A percentile compares a stretch with the other conserved stretches of the same genome.
phyloP scores from a whole-genome alignment of 1,140 invertebrate genomes.

The Chironomus striatipennis region DNA sequence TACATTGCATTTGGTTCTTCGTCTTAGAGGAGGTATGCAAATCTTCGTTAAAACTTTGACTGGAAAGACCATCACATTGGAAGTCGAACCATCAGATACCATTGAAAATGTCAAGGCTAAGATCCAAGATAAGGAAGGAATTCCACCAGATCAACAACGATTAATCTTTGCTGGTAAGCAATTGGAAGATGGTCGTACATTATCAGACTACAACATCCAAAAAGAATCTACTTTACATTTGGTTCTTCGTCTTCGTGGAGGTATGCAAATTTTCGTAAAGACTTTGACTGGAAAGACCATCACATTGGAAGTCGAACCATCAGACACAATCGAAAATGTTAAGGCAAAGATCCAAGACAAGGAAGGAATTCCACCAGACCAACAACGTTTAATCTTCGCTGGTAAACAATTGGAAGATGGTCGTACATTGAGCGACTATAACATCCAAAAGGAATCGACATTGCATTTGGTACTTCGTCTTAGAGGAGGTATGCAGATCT shows the following conservation, averaged over 20 bases:
- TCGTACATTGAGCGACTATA: constrained; percentile 52
- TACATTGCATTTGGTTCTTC: constrained; percentile 55
- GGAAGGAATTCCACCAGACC: constrained; percentile 58
- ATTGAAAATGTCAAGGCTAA: constrained; percentile 73
- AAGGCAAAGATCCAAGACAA: constrained; percentile 75
- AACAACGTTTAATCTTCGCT: constrained; percentile 59
- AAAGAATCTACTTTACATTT: constrained; percentile 73
- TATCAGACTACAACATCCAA: constrained; percentile 74
- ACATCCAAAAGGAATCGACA: constrained; percentile 82
- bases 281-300: constrained; percentile 75
- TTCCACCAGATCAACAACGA: constrained; percentile 63
- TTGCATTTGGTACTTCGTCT: constrained; percentile 80
- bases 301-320: constrained; percentile 64
- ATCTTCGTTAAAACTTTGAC: constrained; percentile 64
- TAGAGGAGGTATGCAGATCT: constrained; percentile 80
- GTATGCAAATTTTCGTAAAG: constrained; percentile 74
- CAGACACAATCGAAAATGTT: constrained; percentile 69
- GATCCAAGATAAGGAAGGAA: constrained; percentile 64
- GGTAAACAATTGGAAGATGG: constrained; percentile 68
- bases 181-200: constrained; percentile 69
- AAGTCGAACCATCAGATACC: constrained; percentile 65
- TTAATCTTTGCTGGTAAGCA: constrained; percentile 73
- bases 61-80: constrained; percentile 64
- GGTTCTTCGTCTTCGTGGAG: constrained; percentile 56
- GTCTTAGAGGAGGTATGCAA: constrained; percentile 56